Base-by-base conservation (phyloP, 2,888 invertebrate genomes). In the Monopis laevigella region DNA sequence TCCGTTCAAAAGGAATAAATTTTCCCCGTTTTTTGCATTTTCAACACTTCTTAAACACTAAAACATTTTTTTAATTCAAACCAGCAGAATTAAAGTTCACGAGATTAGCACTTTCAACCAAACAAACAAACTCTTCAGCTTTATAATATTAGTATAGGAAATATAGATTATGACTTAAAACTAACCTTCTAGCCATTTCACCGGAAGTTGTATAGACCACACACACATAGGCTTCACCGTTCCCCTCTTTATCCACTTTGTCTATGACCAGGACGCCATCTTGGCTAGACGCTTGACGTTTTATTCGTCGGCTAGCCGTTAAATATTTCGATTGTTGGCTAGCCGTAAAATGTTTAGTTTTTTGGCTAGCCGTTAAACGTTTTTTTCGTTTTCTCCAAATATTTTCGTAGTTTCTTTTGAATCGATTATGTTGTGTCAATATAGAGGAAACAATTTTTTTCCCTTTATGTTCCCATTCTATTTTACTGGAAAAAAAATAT, bases 191-290 rank as follows among this genome's bases (percentile, higher is more conserved):
- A 43, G 90, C 90, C 59, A 89, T 88, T 63, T 91, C 89, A 1
- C 89, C 90, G 2, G 87, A 87, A 19, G 88, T 84, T 57, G 89
- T 89, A 42, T 84, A 84, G 1, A 92, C 92, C 34, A 87, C 86
- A 69, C 93, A 93, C n/a, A 89, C 90, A 63, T 92, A 93, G 41
- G 83, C 82, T 40, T 92, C 92, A 26, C 89, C 88, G 62, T 90
- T 92, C 41, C 87, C 84, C 35, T 73, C 73, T 34, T 86, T 85
- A 47, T 84, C 72, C 12, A 88, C 72, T 51, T 78, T 82, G 41
- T 82, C 81, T 59, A 88, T 84, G 50, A 80, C 81, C 46, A 88
- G 57, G 27, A 86, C 77, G 1, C 87, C 88, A 34, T 85, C 74
- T 52, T 75, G 74, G 24, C 60, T 66, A 0, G 65, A 57, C 29